Percentiles rank a stretch among this genome's conserved stretches.
phyloP scores from a whole-genome alignment of 2,888 invertebrate species.

The Polydrusus cervinus region DNA sequence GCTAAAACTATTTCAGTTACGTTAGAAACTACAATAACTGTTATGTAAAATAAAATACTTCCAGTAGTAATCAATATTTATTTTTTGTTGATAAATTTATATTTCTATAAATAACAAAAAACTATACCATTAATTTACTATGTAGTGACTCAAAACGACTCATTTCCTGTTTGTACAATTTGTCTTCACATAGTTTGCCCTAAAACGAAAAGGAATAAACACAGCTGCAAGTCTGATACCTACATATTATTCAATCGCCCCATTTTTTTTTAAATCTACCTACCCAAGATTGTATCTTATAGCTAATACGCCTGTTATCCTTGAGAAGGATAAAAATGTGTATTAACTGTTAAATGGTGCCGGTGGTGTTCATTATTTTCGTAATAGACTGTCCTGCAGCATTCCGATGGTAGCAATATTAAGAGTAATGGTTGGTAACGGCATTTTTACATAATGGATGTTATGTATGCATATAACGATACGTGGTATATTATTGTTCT shows the following conservation, averaged over 20 bases:
- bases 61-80: too few relatives aligned
- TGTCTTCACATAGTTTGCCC: constrained; percentile 1
- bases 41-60: too few relatives aligned
- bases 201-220: constrained; percentile 25
- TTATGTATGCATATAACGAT: neutral
- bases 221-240: constrained; percentile 13
- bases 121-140: neutral
- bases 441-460: neutral
- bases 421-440: neutral
- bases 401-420: constrained; percentile 35
- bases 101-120: neutral
- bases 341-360: constrained; percentile 32
- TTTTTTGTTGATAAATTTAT: too few relatives aligned
- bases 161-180: constrained; percentile 32
- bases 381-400: constrained; percentile 44
- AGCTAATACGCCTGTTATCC: constrained; percentile 43
- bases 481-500: neutral
- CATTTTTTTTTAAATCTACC: constrained; percentile 34
- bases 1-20: too few relatives aligned
- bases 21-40: too few relatives aligned
- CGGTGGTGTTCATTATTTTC: constrained; percentile 33
- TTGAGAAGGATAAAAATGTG: constrained; percentile 46
- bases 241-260: constrained; percentile 27
- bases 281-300: constrained; percentile 34
- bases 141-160: constrained; percentile 11